Evolutionary conservation across 1,140 invertebrate species (phyloP).

Genomic region (Hypsibius dujardini): DNA sequence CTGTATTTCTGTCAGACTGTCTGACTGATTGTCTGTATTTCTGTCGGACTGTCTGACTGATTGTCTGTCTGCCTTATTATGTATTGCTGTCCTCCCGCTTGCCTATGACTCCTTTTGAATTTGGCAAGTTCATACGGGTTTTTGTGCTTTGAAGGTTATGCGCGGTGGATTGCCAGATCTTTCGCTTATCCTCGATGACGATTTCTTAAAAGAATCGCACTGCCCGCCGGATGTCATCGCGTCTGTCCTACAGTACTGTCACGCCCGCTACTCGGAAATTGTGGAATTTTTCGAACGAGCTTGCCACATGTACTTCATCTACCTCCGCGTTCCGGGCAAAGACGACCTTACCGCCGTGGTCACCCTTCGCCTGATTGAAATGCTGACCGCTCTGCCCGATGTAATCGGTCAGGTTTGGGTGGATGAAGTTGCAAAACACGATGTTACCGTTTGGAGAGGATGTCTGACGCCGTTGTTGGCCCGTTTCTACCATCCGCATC

Average conservation of each 20-base stretch:
- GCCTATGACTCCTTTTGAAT: too few species aligned
- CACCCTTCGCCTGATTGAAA: background rate
- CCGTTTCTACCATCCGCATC: slow-evolving; percentile 1
- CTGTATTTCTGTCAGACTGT: too few species aligned
- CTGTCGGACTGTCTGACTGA: too few species aligned
- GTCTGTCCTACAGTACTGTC: slow-evolving; percentile 8
- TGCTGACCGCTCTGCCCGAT: slow-evolving; percentile 1
- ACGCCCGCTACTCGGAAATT: background rate
- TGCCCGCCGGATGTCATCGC: background rate
- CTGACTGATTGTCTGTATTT: too few species aligned
- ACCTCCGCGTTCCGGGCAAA: background rate
- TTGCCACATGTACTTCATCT: background rate
- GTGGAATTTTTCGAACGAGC: background rate
- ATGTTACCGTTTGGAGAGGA: background rate
- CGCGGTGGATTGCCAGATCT: background rate
- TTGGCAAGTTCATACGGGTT: background rate
- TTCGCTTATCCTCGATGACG: background rate
- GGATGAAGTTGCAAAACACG: background rate
- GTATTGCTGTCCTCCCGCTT: too few species aligned
- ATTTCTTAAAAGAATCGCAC: background rate
- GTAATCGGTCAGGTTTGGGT: background rate
- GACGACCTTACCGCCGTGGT: background rate
- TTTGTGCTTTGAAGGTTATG: background rate
- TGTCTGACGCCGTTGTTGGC: background rate
- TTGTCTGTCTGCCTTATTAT: too few species aligned